Conservation (phyloP, 2,888 invertebrate genomes). For the Helicoverpa assulta region DNA sequence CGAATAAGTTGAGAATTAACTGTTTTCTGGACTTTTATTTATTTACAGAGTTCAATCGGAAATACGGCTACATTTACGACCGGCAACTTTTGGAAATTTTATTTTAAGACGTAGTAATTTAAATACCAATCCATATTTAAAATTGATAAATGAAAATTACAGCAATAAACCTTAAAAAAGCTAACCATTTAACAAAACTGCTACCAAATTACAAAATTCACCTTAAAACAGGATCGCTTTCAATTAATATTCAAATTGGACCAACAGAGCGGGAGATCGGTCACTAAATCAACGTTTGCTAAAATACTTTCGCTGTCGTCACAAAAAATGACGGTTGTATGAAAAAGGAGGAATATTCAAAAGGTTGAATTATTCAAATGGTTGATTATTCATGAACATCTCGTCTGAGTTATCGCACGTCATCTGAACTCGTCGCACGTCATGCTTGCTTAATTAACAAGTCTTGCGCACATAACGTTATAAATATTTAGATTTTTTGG, state of each 20-base stretch:
- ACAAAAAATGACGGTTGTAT: conserved; percentile 52
- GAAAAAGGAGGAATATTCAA: conserved; percentile 61
- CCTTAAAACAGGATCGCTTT: conserved; percentile 47
- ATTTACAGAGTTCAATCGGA: too few species aligned
- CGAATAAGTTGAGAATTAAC: too few species aligned
- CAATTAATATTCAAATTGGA: conserved; percentile 54
- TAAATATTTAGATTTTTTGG: conserved; percentile 34
- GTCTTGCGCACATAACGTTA: conserved; percentile 36
- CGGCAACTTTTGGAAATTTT: too few species aligned
- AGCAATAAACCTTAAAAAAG: conserved; percentile 8
- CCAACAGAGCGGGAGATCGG: conserved; percentile 42
- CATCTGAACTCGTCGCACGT: conserved; percentile 46
- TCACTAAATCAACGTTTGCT: conserved; percentile 43
- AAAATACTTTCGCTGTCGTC: conserved; percentile 48
- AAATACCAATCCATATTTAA: background rate
- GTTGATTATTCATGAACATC: conserved; percentile 62
- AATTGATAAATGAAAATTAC: background rate
- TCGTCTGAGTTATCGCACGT: conserved; percentile 41
- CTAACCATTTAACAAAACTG: conserved; percentile 5
- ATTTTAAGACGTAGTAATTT: background rate
- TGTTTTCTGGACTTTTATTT: too few species aligned
- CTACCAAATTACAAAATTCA: conserved; percentile 24
- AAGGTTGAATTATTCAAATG: conserved; percentile 61
- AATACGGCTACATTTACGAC: too few species aligned
- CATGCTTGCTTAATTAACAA: conserved; percentile 57